These are phyloP conservation scores for Drosophila santomea DNA, from an alignment of 1,140 invertebrate species.

Conservation along the genomic window DNA sequence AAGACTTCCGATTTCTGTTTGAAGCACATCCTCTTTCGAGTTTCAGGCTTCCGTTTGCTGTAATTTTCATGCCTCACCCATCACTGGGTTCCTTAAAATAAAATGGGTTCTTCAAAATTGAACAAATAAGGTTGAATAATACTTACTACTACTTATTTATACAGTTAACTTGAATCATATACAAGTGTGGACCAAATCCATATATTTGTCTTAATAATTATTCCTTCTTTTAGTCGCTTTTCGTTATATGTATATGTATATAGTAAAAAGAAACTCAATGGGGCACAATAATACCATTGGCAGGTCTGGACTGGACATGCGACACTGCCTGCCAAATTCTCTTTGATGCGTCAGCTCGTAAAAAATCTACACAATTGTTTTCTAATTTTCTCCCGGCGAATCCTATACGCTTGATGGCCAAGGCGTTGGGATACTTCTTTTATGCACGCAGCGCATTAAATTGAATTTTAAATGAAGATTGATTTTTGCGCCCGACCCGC, in stretches of 20 bases:
- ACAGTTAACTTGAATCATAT: too few relatives aligned
- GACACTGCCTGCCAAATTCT: slow-evolving; percentile 39
- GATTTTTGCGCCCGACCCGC: slow-evolving; percentile 65
- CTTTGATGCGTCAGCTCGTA: slow-evolving; percentile 50
- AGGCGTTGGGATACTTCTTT: slow-evolving; percentile 43
- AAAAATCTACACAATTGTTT: slow-evolving; percentile 38
- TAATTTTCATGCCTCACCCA: slow-evolving; percentile 60
- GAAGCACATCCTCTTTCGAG: slow-evolving; percentile 48
- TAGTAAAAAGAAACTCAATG: too few relatives aligned
- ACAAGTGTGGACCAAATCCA: too few relatives aligned
- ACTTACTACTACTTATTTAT: too few relatives aligned
- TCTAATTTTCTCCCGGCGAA: slow-evolving; percentile 47
- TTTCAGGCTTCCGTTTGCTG: slow-evolving; percentile 59
- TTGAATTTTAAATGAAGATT: slow-evolving; percentile 82
- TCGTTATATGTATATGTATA: too few relatives aligned
- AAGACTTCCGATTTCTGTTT: slow-evolving; percentile 71
- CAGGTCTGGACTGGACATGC: slow-evolving; percentile 20
- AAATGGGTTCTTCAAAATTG: slow-evolving; percentile 3
- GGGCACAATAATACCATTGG: slow-evolving; percentile 2
- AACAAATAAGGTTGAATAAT: neutral
- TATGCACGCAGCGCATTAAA: slow-evolving; percentile 69
- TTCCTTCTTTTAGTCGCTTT: too few relatives aligned
- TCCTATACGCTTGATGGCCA: slow-evolving; percentile 57
- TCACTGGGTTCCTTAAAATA: slow-evolving; percentile 24
- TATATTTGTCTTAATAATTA: too few relatives aligned